Base-by-base conservation (phyloP, 2,888 invertebrate genomes). In the Melanotus villosus region DNA sequence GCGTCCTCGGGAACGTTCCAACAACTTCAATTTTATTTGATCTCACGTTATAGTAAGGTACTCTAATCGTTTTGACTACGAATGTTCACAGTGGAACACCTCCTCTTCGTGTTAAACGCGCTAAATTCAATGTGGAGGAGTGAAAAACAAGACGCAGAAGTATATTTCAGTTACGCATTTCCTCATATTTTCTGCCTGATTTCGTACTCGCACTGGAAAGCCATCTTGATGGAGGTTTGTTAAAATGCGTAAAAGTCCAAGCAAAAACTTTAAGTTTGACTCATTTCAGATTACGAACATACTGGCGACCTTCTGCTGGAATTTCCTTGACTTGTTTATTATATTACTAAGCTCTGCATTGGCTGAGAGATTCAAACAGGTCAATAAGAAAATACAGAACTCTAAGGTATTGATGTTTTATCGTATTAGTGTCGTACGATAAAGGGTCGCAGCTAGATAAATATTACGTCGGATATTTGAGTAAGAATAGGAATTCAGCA, bases 241-340 rank as follows among this genome's bases (percentile, higher is more conserved):
- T n/a, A n/a, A n/a, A n/a, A n/a, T n/a, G n/a, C n/a, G n/a, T n/a
- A n/a, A n/a, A n/a, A n/a, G n/a, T n/a, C n/a, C n/a, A n/a, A n/a
- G n/a, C n/a, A n/a, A n/a, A n/a, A n/a, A n/a, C n/a, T n/a, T n/a
- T n/a, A n/a, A n/a, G n/a, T n/a, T n/a, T n/a, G n/a, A n/a, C n/a
- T n/a, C n/a, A 12, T 16, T 57, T 19, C 21, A 72, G 67, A 64
- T 47, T 36, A 85, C 89, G 59, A 88, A 92, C 73, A 76, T 90
- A 1, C 76, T 90, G 2, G 88, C 90, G 1, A 92, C 93, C 0
- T 89, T 91, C 57, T 85, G 89, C 0, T 93, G 93, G 93, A 93
- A 91, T 78, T 92, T 90, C 67, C 91, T 91, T 82, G 93, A 93
- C 79, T 82, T 92, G 56, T 89, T 93, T 74, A 90, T 93, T 23